Percentiles rank a stretch among this genome's conserved stretches.
Evolutionary conservation across 53 echinoderm and acorn worm species (phyloP).

Genomic region (Antedon mediterranea): DNA sequence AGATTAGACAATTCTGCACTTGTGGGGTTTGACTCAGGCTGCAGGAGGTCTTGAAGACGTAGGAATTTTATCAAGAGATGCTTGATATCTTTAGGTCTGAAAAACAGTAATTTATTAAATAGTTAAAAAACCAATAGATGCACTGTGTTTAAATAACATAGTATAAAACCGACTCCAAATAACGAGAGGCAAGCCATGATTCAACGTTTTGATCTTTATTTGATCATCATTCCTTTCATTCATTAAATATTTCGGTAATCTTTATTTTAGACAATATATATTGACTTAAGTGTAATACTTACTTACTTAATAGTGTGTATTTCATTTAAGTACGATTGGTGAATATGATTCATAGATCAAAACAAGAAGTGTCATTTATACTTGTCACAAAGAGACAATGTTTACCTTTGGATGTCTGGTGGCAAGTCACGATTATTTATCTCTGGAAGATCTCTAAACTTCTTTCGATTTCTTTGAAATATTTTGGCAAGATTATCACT

Average conservation of each 20-base stretch:
- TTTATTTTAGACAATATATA: too few relatives aligned
- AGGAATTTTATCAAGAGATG: conserved; percentile 83
- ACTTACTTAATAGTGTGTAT: too few relatives aligned
- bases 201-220: too few relatives aligned
- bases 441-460: conserved; percentile 59
- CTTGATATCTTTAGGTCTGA: conserved; percentile 85
- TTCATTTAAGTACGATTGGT: too few relatives aligned
- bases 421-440: conserved; percentile 59
- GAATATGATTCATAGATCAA: too few relatives aligned
- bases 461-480: conserved; percentile 78
- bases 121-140: too few relatives aligned
- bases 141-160: too few relatives aligned
- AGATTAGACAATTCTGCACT: conserved; percentile 49
- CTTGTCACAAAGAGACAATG: background rate
- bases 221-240: too few relatives aligned
- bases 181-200: too few relatives aligned
- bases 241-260: too few relatives aligned
- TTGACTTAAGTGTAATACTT: too few relatives aligned
- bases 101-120: background rate
- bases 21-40: conserved; percentile 52
- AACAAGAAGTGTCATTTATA: background rate
- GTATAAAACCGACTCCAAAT: too few relatives aligned
- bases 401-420: conserved; percentile 81
- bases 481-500: conserved; percentile 91
- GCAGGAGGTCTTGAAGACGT: conserved; percentile 64